Evolutionary conservation across 2,797 vertebrate species (phyloP).

Genomic region (Onychomys torridus): DNA sequence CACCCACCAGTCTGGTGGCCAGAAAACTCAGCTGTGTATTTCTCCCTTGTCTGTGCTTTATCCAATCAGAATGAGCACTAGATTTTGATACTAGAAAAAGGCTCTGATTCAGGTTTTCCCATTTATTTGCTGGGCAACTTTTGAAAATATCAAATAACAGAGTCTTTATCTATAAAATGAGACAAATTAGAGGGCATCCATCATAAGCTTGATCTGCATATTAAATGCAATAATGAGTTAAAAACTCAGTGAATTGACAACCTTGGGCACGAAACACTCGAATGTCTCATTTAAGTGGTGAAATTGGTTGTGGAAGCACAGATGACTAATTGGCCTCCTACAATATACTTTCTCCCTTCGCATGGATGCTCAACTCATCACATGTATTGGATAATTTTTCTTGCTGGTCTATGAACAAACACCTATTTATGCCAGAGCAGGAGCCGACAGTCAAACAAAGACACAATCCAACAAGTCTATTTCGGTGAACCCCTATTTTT

Average conservation of each 20-base stretch:
- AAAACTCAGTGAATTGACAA: background rate
- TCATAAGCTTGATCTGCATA: slow-evolving; percentile 5
- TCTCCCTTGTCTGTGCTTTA: background rate
- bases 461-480: background rate
- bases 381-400: background rate
- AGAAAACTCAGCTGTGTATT: background rate
- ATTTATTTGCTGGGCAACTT: background rate
- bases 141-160: background rate
- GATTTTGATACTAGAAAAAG: background rate
- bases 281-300: slow-evolving; percentile 7
- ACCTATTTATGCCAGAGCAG: background rate
- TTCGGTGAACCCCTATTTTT: background rate
- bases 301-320: background rate
- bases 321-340: background rate
- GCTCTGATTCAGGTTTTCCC: background rate
- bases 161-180: background rate
- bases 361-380: background rate
- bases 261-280: background rate
- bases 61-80: background rate
- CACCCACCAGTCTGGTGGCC: background rate
- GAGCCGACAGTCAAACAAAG: background rate
- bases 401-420: background rate
- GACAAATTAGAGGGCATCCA: background rate
- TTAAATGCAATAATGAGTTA: background rate
- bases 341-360: background rate